These are phyloP conservation scores for Hyppa rectilinea DNA, from an alignment of 2,888 invertebrate genomes.

Conservation along the genomic window DNA sequence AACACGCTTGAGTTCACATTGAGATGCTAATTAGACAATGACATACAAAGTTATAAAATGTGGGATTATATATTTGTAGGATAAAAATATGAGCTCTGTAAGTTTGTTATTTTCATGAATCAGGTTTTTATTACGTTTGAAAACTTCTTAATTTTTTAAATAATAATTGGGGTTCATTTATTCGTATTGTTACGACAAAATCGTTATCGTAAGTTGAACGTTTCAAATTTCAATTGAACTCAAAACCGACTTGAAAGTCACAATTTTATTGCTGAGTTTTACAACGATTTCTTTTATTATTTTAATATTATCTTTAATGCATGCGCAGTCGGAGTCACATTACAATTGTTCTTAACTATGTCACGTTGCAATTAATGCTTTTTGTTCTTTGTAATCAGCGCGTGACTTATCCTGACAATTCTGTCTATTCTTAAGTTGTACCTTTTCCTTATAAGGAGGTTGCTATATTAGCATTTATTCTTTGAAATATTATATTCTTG, in stretches of 20 bases:
- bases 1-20: conserved; percentile 18
- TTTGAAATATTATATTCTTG: conserved; percentile 27
- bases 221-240: conserved; percentile 21
- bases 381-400: conserved; percentile 71
- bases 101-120: background rate
- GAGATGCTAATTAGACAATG: conserved; percentile 1
- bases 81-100: background rate
- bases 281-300: conserved; percentile 28
- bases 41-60: no score
- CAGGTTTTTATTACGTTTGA: background rate
- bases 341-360: conserved; percentile 55
- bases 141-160: background rate
- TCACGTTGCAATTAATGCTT: conserved; percentile 63
- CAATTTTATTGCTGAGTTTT: conserved; percentile 15
- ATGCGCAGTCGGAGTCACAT: conserved; percentile 34
- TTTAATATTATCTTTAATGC: conserved; percentile 32
- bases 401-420: conserved; percentile 70
- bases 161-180: background rate
- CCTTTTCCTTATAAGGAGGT: conserved; percentile 14
- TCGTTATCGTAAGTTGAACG: conserved; percentile 3
- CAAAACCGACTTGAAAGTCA: conserved; percentile 7
- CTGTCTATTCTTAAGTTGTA: conserved; percentile 32
- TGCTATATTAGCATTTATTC: conserved; percentile 1
- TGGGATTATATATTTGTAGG: no score
- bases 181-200: background rate